These are phyloP conservation scores for Peucedramus taeniatus DNA, from an alignment of 2,113 vertebrate species.

Conservation along the genomic window DNA sequence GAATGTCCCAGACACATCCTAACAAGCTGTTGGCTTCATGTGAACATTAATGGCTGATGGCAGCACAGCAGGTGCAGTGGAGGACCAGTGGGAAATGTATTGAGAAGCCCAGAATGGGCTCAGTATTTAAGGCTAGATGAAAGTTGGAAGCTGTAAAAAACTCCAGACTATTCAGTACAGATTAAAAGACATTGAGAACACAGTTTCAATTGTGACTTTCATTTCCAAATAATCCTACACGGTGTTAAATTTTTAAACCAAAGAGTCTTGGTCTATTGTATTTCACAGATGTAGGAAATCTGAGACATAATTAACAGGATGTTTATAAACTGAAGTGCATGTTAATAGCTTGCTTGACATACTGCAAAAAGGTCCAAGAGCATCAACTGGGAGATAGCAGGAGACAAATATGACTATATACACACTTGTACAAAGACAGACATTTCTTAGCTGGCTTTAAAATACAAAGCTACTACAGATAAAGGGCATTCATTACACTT, in stretches of 20 bases:
- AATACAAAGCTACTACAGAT: not conserved
- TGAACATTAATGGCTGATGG: constrained; percentile 28
- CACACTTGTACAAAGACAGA: not conserved
- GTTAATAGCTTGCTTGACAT: not conserved
- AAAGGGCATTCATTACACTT: not conserved
- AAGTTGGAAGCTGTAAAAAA: not conserved
- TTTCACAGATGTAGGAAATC: not conserved
- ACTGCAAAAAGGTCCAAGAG: not conserved
- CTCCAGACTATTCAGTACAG: not conserved
- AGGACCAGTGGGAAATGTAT: not conserved
- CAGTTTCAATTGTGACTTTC: not conserved
- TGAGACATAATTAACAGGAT: not conserved
- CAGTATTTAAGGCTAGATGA: not conserved
- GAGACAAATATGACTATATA: not conserved
- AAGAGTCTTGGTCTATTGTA: not conserved
- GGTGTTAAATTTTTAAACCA: not conserved
- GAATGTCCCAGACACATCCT: not conserved
- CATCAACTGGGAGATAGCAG: not conserved
- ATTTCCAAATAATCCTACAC: not conserved
- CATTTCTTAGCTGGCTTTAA: not conserved
- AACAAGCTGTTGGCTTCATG: constrained; percentile 1
- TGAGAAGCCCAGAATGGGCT: not conserved
- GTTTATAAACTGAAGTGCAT: not conserved
- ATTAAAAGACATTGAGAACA: not conserved
- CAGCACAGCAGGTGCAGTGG: constrained; percentile 1